Conservation (phyloP, 2,888 invertebrate species). For the Torymus tubicola region DNA sequence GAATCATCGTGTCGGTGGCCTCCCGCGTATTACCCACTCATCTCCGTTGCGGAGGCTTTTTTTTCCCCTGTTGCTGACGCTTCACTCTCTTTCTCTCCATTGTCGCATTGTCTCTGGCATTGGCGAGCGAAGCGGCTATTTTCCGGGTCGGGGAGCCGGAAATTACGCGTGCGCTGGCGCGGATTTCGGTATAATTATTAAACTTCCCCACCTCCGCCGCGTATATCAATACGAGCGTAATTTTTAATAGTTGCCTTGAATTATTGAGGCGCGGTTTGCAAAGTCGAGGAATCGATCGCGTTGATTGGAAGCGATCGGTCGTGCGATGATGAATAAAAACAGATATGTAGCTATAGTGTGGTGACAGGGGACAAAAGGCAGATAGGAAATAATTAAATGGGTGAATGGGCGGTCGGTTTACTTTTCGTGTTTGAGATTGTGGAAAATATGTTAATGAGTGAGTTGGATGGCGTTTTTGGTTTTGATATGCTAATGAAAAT, state of each 20-base stretch:
- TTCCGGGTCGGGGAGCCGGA: slow-evolving; percentile 34
- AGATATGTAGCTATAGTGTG: not conserved
- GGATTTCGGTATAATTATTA: slow-evolving; percentile 25
- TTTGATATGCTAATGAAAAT: too few species aligned
- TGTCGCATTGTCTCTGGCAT: not conserved
- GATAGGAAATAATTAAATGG: slow-evolving; percentile 30
- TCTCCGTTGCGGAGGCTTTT: too few species aligned
- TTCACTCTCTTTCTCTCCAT: too few species aligned
- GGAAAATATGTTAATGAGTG: too few species aligned
- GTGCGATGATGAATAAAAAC: slow-evolving; percentile 38
- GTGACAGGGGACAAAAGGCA: not conserved
- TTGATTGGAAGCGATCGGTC: slow-evolving; percentile 37
- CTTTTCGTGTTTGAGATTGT: not conserved
- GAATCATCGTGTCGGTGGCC: too few species aligned
- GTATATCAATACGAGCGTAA: slow-evolving; percentile 1
- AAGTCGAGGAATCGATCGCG: slow-evolving; percentile 20
- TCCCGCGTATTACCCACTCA: too few species aligned
- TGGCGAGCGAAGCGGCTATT: slow-evolving; percentile 8
- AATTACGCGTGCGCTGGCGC: slow-evolving; percentile 35
- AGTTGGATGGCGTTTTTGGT: too few species aligned
- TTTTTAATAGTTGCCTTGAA: slow-evolving; percentile 44
- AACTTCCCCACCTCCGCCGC: not conserved
- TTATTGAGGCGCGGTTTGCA: slow-evolving; percentile 17
- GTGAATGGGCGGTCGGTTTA: not conserved
- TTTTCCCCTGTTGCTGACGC: too few species aligned